Conservation (phyloP, 37 sponge, comb jelly and placozoan genomes). For the Sycon ciliatum region DNA sequence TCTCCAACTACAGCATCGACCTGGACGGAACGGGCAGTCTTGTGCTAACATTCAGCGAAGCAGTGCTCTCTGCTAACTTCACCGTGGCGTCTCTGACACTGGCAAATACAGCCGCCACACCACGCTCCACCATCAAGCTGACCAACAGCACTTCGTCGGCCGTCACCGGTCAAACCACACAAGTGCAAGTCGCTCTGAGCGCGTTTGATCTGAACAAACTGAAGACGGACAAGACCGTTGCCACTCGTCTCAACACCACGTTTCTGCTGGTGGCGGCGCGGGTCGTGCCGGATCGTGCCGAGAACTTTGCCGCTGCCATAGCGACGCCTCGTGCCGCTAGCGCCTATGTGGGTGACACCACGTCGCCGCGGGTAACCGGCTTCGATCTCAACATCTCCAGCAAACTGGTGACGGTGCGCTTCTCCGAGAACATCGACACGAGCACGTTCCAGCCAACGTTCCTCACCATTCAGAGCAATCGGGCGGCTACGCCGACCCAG, state of each 20-base stretch:
- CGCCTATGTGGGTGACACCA: constrained; percentile 37
- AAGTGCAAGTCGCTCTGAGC: constrained; percentile 29
- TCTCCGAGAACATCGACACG: constrained; percentile 72
- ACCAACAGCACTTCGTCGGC: constrained; percentile 17
- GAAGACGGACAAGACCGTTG: constrained; percentile 9
- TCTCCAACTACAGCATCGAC: background rate
- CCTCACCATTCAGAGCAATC: constrained; percentile 46
- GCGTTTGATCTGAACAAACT: constrained; percentile 51
- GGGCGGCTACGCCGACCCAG: background rate
- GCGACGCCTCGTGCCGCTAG: background rate
- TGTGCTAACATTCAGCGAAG: background rate
- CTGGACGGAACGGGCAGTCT: background rate
- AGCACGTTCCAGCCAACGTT: constrained; percentile 37
- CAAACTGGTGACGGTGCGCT: constrained; percentile 31
- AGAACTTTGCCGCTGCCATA: constrained; percentile 24
- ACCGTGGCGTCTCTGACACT: background rate
- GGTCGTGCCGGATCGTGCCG: background rate
- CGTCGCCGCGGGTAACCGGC: constrained; percentile 42
- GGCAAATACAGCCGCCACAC: constrained; percentile 33
- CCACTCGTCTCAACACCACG: background rate
- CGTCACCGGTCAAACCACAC: too few species aligned
- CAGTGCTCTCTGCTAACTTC: constrained; percentile 18
- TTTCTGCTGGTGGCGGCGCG: background rate
- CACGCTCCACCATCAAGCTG: constrained; percentile 32
- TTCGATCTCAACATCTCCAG: constrained; percentile 44